These are phyloP conservation scores for Zoanthus sociatus DNA, from an alignment of 92 coral and sea anemone species.

Conservation along the genomic window DNA sequence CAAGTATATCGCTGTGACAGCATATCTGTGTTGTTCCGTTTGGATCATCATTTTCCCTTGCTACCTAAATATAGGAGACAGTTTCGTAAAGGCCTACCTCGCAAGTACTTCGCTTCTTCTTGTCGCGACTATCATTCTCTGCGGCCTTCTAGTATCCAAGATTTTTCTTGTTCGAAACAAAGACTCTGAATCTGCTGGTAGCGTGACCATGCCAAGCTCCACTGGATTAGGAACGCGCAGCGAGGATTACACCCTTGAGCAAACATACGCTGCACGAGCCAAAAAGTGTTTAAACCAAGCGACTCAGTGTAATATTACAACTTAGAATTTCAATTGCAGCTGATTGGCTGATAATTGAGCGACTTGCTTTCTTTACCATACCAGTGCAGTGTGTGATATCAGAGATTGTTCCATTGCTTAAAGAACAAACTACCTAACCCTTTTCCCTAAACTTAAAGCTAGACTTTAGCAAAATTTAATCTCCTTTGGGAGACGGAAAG, in stretches of 20 bases:
- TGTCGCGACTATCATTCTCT: constrained; percentile 33
- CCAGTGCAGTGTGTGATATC: too few species aligned
- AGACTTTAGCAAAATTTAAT: too few species aligned
- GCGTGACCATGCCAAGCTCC: constrained; percentile 31
- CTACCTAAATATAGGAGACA: constrained; percentile 38
- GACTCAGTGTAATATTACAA: constrained; percentile 21
- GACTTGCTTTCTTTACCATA: too few species aligned
- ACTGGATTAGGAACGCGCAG: constrained; percentile 12
- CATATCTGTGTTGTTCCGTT: constrained; percentile 79
- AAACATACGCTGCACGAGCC: neutral
- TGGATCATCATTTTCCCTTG: constrained; percentile 67
- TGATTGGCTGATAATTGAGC: too few species aligned
- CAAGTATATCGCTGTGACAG: constrained; percentile 83
- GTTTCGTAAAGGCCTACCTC: constrained; percentile 22
- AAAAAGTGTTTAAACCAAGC: neutral
- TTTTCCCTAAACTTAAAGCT: too few species aligned
- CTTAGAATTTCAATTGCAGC: too few species aligned
- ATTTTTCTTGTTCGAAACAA: constrained; percentile 37
- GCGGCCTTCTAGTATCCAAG: constrained; percentile 47
- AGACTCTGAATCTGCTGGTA: constrained; percentile 7
- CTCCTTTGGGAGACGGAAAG: too few species aligned
- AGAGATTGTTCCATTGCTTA: too few species aligned
- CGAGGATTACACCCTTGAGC: neutral
- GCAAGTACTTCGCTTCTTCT: constrained; percentile 24
- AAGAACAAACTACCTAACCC: too few species aligned